Percentiles rank a stretch among this genome's conserved stretches.
These are phyloP conservation scores for Microctonus hyperodae DNA, from an alignment of 2,888 invertebrate genomes.

Conservation along the genomic window DNA sequence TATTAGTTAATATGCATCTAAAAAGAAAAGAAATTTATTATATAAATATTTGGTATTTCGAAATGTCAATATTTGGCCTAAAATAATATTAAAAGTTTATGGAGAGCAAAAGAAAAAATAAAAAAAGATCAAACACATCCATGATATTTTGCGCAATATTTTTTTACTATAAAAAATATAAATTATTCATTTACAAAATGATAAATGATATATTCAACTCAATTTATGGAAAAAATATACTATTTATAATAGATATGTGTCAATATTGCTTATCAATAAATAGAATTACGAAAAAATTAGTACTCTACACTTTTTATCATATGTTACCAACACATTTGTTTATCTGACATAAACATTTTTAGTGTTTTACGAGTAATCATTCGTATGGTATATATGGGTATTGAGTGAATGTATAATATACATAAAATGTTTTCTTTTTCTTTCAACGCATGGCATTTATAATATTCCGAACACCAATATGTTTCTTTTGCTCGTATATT, in stretches of 20 bases:
- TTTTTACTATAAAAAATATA: neutral
- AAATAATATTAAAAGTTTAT: neutral
- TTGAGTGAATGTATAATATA: constrained; percentile 74
- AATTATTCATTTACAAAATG: neutral
- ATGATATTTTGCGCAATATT: neutral
- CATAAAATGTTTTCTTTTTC: constrained; percentile 74
- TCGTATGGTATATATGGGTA: constrained; percentile 81
- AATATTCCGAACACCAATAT: constrained; percentile 86
- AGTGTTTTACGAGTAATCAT: constrained; percentile 73
- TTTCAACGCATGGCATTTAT: constrained; percentile 82
- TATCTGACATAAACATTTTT: constrained; percentile 71
- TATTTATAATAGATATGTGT: neutral
- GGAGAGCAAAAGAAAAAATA: neutral
- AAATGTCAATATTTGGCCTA: no score
- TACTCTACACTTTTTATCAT: neutral
- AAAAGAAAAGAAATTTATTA: neutral
- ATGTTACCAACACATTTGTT: constrained; percentile 74
- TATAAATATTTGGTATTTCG: no score
- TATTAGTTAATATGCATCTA: neutral
- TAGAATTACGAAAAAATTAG: neutral
- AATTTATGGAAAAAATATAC: neutral
- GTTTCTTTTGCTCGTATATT: constrained; percentile 68
- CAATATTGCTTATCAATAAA: neutral
- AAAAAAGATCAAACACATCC: neutral
- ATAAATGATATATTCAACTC: neutral